phyloP scores from a whole-genome alignment of 2,888 invertebrate genomes.

The Mythimna ferrago region DNA sequence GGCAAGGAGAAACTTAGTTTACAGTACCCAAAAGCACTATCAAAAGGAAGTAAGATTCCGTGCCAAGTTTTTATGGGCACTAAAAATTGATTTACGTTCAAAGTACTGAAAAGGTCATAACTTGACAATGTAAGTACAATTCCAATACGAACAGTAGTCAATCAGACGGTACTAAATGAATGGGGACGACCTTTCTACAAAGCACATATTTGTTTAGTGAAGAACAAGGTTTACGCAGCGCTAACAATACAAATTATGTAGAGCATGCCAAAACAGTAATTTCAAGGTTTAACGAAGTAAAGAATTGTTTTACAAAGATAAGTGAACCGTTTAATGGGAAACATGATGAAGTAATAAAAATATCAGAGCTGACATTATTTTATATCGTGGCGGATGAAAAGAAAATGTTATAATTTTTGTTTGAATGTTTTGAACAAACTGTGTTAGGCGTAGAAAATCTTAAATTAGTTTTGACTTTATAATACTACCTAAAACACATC shows the following conservation, averaged over 20 bases:
- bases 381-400: neutral
- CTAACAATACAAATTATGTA: constrained; percentile 64
- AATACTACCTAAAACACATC: neutral
- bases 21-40: constrained; percentile 12
- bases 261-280: constrained; percentile 60
- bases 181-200: constrained; percentile 44
- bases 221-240: constrained; percentile 46
- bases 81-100: constrained; percentile 31
- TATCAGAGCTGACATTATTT: constrained; percentile 5
- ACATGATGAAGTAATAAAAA: constrained; percentile 42
- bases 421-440: neutral
- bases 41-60: constrained; percentile 25
- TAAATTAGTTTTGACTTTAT: constrained; percentile 6
- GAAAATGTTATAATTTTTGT: neutral
- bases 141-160: constrained; percentile 7
- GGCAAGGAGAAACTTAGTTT: constrained; percentile 11
- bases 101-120: constrained; percentile 24
- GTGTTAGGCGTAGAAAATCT: neutral
- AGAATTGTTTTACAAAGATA: constrained; percentile 46
- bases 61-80: constrained; percentile 36
- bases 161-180: constrained; percentile 21
- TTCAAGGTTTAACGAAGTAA: constrained; percentile 53
- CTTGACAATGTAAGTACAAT: constrained; percentile 22
- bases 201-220: constrained; percentile 50
- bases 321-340: constrained; percentile 40